Base-by-base conservation (phyloP, 2,797 vertebrate species). In the Austrolebias charrua region DNA sequence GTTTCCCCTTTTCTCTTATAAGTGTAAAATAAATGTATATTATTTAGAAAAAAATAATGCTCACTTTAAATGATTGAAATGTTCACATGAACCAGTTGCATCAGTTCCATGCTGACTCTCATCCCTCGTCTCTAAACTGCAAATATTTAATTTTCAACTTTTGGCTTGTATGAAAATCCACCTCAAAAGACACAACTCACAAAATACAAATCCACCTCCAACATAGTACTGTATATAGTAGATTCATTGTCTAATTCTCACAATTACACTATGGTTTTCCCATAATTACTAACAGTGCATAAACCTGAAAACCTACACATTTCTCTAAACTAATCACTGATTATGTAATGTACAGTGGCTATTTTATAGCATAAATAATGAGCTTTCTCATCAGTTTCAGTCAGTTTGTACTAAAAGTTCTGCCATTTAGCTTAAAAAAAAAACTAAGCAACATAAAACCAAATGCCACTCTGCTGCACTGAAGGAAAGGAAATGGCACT, bases 381-480 rank as follows among this genome's bases (percentile, higher is more conserved):
- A 66, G 53, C 61, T 51, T 50, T 19, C 38, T 67, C 44, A 2
- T 57, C 40, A 66, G 46, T 68, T 78, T 55, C 55, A 70, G 53
- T 78, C 72, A 72, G 31, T 65, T 73, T 71, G 42, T 19, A 54
- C 59, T 68, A 75, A 69, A 65, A 71, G 53, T 10, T 13, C 50
- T 76, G 71, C 16, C 59, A 60, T 82, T 79, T 82, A 70, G 56
- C 59, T 71, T 69, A 48, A 19, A 75, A 44, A 78, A 29, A 75
- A 44, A 78, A 33, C 16, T 28, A 63, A 65, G 61, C 60, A 66
- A 60, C 69, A 18, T 38, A 38, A 51, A 70, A 72, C 69, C 49
- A 81, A 79, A 83, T 66, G 76, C 48, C 67, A 71, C 55, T 11
- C 19, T 56, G 38, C 69, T 56, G 43, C 54, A 40, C 60, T 13